Base-by-base conservation (phyloP, 2,888 invertebrate genomes). In the Meandrusa payeni region DNA sequence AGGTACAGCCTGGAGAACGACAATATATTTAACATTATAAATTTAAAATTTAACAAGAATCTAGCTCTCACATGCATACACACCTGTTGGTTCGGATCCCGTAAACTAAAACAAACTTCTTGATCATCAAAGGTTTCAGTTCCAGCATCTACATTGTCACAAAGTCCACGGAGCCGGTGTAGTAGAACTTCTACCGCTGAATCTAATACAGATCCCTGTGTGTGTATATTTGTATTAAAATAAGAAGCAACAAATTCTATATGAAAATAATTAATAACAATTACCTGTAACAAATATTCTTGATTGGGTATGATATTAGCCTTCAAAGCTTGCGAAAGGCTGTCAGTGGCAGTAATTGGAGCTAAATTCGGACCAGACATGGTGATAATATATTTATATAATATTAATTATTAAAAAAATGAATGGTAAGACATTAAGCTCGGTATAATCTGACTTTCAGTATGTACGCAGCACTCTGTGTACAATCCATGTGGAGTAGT, bases 51-150 rank as follows among this genome's bases (percentile, higher is more conserved):
- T n/a, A n/a, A n/a, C n/a, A n/a, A n/a, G n/a, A n/a, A n/a, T n/a
- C n/a, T n/a, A n/a, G n/a, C n/a, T n/a, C n/a, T n/a, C n/a, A n/a
- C n/a, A n/a, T 13, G 10, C 17, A 7, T 6, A 34, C n/a, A 36
- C 64, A 90, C 88, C 79, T 85, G 83, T 61, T 89, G 90, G 57
- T 90, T 91, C 5, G 91, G 90, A 47, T 92, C 92, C 51, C 95
- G 87, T 46, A 96, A 89, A 48, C 93, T 94, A 59, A 95, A 94
- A 70, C 95, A 97, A 67, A 97, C 93, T 89, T 98, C 98, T 69
- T 97, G 95, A 72, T 98, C 98, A 64, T 96, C 93, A 74, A 98
- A 98, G 0, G 93, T 92, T 75, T 98, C 97, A 0, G 96, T 95
- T 2, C 94, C 95, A 37, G 93, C 93, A 64, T 97, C 96, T 1